Evolutionary conservation across 2,113 vertebrate genomes (phyloP), one percentile per base, ranked within the genome.

Genomic region (Hystrix brachyura): DNA sequence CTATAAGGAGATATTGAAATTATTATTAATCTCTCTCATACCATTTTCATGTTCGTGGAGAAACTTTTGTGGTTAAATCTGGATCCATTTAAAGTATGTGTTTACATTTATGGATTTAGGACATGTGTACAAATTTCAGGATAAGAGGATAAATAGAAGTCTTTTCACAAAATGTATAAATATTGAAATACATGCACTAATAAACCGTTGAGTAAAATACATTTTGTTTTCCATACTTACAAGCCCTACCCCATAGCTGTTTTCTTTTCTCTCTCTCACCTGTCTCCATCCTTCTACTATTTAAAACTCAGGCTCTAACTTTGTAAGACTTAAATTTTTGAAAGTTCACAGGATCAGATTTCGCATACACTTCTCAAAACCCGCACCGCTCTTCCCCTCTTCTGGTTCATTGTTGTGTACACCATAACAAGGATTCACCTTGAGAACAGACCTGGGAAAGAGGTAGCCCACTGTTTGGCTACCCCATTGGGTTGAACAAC

Each of bases 61-160:
- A 86, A 92, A 51, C 23, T 69, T 72, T 55, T 92, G 14, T 79
- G 69, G 72, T 59, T 85, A 53, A 88, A 67, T 9, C 34, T 34
- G 25, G 32, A 25, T 48, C 18, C 19, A 19, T 74, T 29, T 81
- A 79, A 92, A 62, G 21, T 80, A 9, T 92, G 34, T 17, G 29
- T n/a, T 82, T 83, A 25, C 27, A 72, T 84, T 76, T 93, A 19
- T 55, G 84, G 38, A 80, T 64, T 82, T 72, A 87, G 18, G 25
- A 11, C 72, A 96, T 43, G 86, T 48, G 51, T 93, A 48, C n/a
- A 87, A 23, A 69, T 94, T 79, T 87, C 34, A 79, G 51, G 67
- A 53, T n/a, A 93, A 95, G 65, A 74, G 57, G 43, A 71, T 15
- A 88, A 55, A 81, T 69, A 25, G 48, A 83, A 81, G 43, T 71